Percentiles rank a stretch among this genome's conserved stretches.
These are phyloP conservation scores for Scarus forsteni DNA, from an alignment of 2,797 vertebrate species.

Conservation along the genomic window DNA sequence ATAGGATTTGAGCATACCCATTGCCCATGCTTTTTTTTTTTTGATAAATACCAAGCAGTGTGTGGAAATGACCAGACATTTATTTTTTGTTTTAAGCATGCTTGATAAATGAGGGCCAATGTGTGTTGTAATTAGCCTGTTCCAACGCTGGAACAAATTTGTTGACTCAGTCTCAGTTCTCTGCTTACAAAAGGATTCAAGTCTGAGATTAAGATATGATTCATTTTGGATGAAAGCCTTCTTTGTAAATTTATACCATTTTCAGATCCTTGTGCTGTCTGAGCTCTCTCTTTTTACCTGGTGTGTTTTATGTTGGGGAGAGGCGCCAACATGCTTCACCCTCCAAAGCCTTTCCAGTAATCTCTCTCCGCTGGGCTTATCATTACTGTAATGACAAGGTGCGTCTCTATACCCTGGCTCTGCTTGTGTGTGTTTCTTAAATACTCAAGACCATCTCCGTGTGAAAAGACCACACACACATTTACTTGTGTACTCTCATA, in stretches of 20 bases:
- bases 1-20: too few species aligned
- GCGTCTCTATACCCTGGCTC: conserved; percentile 62
- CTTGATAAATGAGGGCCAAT: too few species aligned
- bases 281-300: conserved; percentile 61
- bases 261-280: conserved; percentile 53
- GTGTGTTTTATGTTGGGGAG: conserved; percentile 68
- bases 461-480: conserved; percentile 66
- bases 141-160: conserved; percentile 49
- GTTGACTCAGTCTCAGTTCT: conserved; percentile 26
- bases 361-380: conserved; percentile 80
- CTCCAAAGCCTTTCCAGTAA: conserved; percentile 80
- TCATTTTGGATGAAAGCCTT: conserved; percentile 59
- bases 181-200: conserved; percentile 51
- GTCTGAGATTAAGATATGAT: conserved; percentile 44
- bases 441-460: conserved; percentile 62
- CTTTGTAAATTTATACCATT: conserved; percentile 53
- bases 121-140: conserved; percentile 32
- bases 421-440: conserved; percentile 47
- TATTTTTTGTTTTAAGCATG: too few species aligned
- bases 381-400: conserved; percentile 87
- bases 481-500: conserved; percentile 4
- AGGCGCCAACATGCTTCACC: conserved; percentile 80
- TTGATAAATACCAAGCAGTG: too few species aligned
- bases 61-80: too few species aligned
- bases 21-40: too few species aligned